Conservation (phyloP, 2,888 invertebrate genomes). For the Ophonus ardosiacus region DNA sequence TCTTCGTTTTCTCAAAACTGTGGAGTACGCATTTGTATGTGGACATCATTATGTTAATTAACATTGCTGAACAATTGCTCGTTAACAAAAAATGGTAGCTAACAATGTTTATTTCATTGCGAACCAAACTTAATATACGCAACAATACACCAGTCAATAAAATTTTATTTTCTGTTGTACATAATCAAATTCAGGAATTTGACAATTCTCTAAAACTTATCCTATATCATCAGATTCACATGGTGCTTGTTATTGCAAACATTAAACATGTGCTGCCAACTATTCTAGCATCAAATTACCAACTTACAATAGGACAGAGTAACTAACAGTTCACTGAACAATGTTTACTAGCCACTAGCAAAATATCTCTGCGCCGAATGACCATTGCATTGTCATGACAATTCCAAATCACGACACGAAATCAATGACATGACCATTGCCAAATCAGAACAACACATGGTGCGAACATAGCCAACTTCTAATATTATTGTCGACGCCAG, state of each 20-base stretch:
- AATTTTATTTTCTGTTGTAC: too few species aligned
- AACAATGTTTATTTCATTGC: too few species aligned
- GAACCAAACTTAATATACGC: too few species aligned
- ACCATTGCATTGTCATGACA: background rate
- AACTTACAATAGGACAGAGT: background rate
- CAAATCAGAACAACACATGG: background rate
- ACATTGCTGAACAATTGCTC: too few species aligned
- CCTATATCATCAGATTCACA: too few species aligned
- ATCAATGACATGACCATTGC: background rate
- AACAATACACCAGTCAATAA: background rate
- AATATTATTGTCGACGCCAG: constrained; percentile 1
- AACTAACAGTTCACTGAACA: background rate
- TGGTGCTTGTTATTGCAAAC: too few species aligned
- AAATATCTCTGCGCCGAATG: background rate
- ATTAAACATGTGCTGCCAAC: background rate
- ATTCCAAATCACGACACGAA: background rate
- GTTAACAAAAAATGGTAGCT: too few species aligned
- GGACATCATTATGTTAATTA: too few species aligned
- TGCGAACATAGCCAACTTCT: constrained; percentile 11
- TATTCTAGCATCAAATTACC: background rate
- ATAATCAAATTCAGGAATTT: too few species aligned
- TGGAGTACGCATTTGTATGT: too few species aligned
- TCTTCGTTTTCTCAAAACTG: too few species aligned
- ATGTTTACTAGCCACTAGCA: background rate
- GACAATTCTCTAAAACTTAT: too few species aligned